Conservation (phyloP, 2,113 vertebrate genomes). For the Lichenostomus cassidix region DNA sequence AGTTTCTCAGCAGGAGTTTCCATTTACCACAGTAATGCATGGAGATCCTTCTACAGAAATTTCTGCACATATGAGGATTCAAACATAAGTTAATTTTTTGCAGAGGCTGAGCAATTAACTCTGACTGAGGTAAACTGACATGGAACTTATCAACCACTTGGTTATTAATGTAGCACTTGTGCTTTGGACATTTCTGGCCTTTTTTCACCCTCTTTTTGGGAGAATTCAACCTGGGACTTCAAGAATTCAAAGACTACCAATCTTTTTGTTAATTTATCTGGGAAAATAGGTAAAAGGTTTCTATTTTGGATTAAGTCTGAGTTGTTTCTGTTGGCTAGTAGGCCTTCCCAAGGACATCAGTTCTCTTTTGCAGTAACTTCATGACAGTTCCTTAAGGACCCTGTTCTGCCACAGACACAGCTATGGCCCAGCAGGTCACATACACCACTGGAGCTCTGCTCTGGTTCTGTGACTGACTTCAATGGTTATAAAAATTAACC, state of each 20-base stretch:
- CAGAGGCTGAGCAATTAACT: neutral
- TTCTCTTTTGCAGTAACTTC: neutral
- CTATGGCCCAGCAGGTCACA: neutral
- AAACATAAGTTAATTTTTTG: neutral
- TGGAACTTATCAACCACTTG: neutral
- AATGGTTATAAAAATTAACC: neutral
- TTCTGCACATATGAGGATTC: neutral
- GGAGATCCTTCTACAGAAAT: neutral
- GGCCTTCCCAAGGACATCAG: neutral
- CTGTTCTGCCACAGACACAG: neutral
- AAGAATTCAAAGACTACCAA: neutral
- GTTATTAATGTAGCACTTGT: neutral
- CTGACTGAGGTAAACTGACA: neutral
- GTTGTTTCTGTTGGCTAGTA: neutral
- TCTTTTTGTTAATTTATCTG: neutral
- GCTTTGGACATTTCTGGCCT: neutral
- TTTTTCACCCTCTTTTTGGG: neutral
- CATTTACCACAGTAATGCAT: neutral
- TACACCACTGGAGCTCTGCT: rapidly evolving
- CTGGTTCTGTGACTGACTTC: neutral
- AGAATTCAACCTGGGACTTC: neutral
- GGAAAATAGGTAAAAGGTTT: neutral
- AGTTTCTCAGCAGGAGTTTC: neutral
- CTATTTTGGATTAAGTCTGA: neutral
- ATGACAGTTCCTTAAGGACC: neutral